Evolutionary conservation across 2,888 invertebrate species (phyloP).

Genomic region (Tridacna crocea): DNA sequence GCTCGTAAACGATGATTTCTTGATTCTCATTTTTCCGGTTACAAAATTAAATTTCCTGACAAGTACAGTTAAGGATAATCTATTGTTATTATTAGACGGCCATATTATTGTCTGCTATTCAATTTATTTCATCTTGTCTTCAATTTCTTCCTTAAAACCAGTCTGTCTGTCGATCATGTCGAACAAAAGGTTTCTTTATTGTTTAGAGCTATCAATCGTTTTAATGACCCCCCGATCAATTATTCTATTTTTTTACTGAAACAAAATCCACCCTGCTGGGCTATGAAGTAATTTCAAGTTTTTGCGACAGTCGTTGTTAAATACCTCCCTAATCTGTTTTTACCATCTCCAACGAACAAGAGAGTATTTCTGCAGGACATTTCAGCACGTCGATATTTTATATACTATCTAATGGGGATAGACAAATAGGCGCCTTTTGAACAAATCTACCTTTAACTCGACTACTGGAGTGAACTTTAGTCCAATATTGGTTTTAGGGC

Average conservation of each 20-base stretch:
- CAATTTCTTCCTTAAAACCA: constrained; percentile 4
- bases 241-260: constrained; percentile 2
- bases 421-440: constrained; percentile 53
- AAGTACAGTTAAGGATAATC: too few relatives aligned
- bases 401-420: constrained; percentile 54
- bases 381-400: constrained; percentile 56
- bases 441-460: constrained; percentile 51
- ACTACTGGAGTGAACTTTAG: constrained; percentile 38
- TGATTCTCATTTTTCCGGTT: too few relatives aligned
- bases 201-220: constrained; percentile 2
- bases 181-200: constrained; percentile 11
- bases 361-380: constrained; percentile 57
- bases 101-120: constrained; percentile 1
- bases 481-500: constrained; percentile 5
- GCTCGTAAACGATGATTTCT: too few relatives aligned
- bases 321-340: constrained; percentile 35
- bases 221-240: constrained; percentile 11
- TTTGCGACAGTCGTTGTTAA: constrained; percentile 43
- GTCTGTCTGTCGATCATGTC: not conserved
- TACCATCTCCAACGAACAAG: constrained; percentile 52
- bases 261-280: not conserved
- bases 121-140: constrained; percentile 10
- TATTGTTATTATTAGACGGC: too few relatives aligned
- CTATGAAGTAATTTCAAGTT: constrained; percentile 17
- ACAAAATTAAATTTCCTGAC: too few relatives aligned